Conservation (phyloP, 2,113 vertebrate genomes). For the Atlantisia rogersi region DNA sequence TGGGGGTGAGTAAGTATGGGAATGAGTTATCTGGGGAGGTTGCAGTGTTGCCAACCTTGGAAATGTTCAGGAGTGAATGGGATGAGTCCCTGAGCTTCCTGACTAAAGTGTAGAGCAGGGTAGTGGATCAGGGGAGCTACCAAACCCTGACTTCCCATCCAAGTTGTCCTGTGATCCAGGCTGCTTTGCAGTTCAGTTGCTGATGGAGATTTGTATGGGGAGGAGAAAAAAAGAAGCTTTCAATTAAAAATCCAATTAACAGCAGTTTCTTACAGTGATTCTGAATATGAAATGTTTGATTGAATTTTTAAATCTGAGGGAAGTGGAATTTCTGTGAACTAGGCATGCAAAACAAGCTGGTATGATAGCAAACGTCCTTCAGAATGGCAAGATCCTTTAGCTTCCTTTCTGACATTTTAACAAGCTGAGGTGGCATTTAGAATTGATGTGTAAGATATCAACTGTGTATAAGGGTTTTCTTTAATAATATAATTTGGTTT, state of each 20-base stretch:
- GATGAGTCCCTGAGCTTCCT: background rate
- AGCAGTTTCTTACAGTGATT: background rate
- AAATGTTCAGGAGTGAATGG: background rate
- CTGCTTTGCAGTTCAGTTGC: background rate
- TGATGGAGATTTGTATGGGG: conserved; percentile 33
- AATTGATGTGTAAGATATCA: background rate
- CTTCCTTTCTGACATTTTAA: background rate
- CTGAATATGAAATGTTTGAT: conserved; percentile 47
- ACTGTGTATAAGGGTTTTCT: background rate
- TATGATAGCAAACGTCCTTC: background rate
- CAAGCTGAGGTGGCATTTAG: background rate
- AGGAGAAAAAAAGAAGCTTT: conserved; percentile 17
- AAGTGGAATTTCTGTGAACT: background rate
- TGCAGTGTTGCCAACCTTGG: background rate
- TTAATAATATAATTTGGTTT: background rate
- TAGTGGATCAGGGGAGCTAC: background rate
- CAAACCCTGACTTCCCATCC: background rate
- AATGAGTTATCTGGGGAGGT: background rate
- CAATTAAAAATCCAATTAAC: conserved; percentile 53
- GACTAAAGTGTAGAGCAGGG: background rate
- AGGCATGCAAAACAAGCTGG: background rate
- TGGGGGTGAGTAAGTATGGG: accelerated
- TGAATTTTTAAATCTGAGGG: conserved; percentile 13
- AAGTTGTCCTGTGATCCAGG: background rate
- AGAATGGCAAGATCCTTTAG: background rate